Evolutionary conservation across 2,888 invertebrate species (phyloP), one percentile per base, ranked within the genome.

Genomic region (Aromia moschata): DNA sequence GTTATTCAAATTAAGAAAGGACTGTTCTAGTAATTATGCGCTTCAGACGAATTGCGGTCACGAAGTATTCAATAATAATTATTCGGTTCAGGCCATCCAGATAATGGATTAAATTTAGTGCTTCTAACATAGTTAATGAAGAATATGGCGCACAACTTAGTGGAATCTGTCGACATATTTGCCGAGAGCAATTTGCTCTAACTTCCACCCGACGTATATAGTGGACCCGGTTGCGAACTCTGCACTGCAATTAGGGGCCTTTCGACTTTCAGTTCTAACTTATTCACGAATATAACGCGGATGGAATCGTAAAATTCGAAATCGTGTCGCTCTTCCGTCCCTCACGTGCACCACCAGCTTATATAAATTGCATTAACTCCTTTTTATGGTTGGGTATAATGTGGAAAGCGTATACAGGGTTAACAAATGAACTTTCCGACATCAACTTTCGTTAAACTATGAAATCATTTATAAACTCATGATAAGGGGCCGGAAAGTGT

Each of bases 111-210:
- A 40, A 51, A 51, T 51, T 40, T 51, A 51, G 30, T 51, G 49
- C 40, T 16, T n/a, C 33, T 16, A 46, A 38, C 25, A 51, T 25
- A 30, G 38, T 51, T 51, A 51, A 51, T 51, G 51, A 51, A 51
- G 51, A 51, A 51, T 51, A 51, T 51, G 30, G 51, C 20, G 20
- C 40, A 51, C 51, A 37, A 51, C 51, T 51, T 51, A 51, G 51
- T 51, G 36, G 30, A 51, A 51, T 40, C 30, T 15, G 38, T 20
- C 38, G 51, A 51, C 51, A 51, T 51, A 51, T 51, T 51, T 25
- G 38, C 51, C 40, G 40, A 31, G 15, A 38, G 40, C 51, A 51
- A 51, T 38, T 51, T 51, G 38, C 51, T 30, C 51, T 14, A 51
- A 51, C 38, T 51, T 38, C 38, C 25, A 38, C 2, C 16, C 30